Evolutionary conservation across 2,797 vertebrate species (phyloP), one percentile per base, ranked within the genome.

Genomic region (Lutjanus campechanus): DNA sequence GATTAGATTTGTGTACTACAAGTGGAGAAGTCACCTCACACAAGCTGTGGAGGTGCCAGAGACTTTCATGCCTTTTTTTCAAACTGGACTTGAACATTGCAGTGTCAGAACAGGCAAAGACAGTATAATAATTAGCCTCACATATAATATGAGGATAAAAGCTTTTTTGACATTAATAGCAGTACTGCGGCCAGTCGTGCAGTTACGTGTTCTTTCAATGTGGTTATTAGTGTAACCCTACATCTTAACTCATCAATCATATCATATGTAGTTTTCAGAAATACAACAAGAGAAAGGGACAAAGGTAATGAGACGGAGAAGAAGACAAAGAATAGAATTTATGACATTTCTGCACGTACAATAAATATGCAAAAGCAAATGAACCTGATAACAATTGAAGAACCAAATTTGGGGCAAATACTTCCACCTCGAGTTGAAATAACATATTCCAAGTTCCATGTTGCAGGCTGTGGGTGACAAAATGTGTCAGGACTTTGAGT

Each of bases 91-190:
- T 72, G 9, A 75, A 66, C 19, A 43, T 11, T 51, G 9, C 25
- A 3, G 7, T 22, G 56, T 59, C 44, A 41, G 16, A 75, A 4
- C 36, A 75, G 25, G 62, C 43, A 71, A 65, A 73, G 60, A 65
- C 20, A 60, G 11, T 7, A 7, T 67, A 13, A 49, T 76, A 59
- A 81, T 70, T 68, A 64, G 15, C 40, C 20, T 76, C 20, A 64
- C 49, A 66, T 49, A 36, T 36, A 36, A 36, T 36, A 20, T 16
- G 11, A 65, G 12, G 58, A 51, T 65, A 73, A 74, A 78, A 73
- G 56, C 69, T 71, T 68, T 69, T 19, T 40, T 74, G 54, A 54
- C 20, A 78, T 58, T 73, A 69, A 76, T 19, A 46, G 76, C 72
- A 70, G 63, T n/a, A 8, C 73, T 54, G 77, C 3, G n/a, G 59